These are phyloP conservation scores for Hylia prasina DNA, from an alignment of 2,113 vertebrate genomes.

Conservation along the genomic window DNA sequence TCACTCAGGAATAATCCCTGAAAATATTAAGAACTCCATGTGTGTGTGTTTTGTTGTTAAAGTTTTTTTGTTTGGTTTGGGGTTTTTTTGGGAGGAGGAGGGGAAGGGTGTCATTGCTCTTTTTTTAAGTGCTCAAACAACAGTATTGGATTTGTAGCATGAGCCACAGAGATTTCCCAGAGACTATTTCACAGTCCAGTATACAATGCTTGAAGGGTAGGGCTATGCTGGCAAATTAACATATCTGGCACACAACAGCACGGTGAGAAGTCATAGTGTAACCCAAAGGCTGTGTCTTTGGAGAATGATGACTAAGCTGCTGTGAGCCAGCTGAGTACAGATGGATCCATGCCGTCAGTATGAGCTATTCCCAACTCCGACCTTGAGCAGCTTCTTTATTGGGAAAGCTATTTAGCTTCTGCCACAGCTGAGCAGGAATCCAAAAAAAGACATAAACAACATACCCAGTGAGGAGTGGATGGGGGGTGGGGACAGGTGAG, in stretches of 20 bases:
- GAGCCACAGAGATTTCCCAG: background rate
- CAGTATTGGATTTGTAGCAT: background rate
- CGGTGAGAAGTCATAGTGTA: background rate
- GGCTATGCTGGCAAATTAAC: background rate
- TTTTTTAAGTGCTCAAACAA: background rate
- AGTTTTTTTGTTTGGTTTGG: background rate
- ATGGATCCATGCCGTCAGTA: background rate
- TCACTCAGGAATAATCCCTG: background rate
- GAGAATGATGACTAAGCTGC: background rate
- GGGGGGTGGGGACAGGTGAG: background rate
- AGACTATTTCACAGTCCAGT: background rate
- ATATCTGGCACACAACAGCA: background rate
- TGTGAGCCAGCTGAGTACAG: background rate
- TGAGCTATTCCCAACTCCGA: background rate
- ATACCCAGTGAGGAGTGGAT: background rate
- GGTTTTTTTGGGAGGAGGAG: accelerated
- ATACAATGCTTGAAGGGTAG: background rate
- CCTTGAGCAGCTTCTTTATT: background rate
- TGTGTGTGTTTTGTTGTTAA: too few species aligned
- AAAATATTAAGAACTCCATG: background rate
- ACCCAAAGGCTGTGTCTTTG: background rate
- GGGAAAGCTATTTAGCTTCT: background rate
- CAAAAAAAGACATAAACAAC: background rate
- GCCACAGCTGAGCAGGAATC: background rate
- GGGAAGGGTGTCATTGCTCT: accelerated